phyloP scores from a whole-genome alignment of 2,113 vertebrate genomes.

The Microtus montanus region DNA sequence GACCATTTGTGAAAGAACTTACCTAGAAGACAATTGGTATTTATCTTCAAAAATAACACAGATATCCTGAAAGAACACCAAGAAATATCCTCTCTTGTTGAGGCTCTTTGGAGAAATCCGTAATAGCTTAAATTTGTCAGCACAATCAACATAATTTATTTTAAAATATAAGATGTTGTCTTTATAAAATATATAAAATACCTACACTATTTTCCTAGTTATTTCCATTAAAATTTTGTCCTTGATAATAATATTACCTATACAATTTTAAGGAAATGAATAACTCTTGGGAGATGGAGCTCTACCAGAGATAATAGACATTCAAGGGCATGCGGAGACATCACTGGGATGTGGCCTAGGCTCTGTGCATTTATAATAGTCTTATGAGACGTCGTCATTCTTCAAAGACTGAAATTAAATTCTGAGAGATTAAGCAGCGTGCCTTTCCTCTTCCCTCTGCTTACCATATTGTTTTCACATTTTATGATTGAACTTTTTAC shows the following conservation, averaged over 20 bases:
- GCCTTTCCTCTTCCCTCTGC: neutral
- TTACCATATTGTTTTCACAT: neutral
- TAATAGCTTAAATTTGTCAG: neutral
- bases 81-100: neutral
- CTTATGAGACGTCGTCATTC: neutral
- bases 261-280: neutral
- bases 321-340: rapidly evolving
- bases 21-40: neutral
- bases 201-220: neutral
- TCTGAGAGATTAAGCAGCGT: neutral
- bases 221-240: neutral
- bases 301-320: neutral
- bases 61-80: neutral
- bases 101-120: neutral
- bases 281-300: neutral
- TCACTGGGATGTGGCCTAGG: neutral
- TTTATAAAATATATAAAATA: neutral
- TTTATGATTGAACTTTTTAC: neutral
- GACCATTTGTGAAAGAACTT: neutral
- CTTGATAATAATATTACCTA: neutral
- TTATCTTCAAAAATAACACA: neutral
- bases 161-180: neutral
- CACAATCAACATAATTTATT: neutral
- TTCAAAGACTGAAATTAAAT: neutral
- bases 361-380: neutral